Percentiles rank a stretch among this genome's conserved stretches.
Conservation (phyloP, 1,140 invertebrate genomes). For the Solen grandis region DNA sequence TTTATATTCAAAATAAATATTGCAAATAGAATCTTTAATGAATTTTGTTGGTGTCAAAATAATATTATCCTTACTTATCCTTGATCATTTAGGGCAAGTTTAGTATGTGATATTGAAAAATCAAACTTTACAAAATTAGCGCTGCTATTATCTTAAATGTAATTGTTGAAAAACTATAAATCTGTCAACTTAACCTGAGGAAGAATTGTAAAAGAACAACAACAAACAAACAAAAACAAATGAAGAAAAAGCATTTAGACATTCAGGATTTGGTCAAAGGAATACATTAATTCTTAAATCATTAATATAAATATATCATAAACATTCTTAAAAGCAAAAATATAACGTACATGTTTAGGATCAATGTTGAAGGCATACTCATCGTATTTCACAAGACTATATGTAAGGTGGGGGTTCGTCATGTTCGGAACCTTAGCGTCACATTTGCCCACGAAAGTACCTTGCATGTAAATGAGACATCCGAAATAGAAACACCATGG, state of each 20-base stretch:
- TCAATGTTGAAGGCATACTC: conserved; percentile 43
- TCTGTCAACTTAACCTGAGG: no score
- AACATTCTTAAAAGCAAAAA: neutral
- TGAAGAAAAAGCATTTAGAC: neutral
- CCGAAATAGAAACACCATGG: no score
- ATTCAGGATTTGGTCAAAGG: neutral
- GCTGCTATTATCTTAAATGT: no score
- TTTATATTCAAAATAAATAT: neutral
- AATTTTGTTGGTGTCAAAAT: neutral
- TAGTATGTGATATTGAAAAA: no score
- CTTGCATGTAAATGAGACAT: no score
- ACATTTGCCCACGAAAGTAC: conserved; percentile 37
- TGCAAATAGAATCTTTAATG: neutral
- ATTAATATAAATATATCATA: neutral
- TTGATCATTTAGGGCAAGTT: neutral
- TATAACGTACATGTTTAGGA: conserved; percentile 4
- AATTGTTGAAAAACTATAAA: no score
- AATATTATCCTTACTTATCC: neutral
- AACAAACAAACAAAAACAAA: neutral
- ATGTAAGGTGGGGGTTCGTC: conserved; percentile 49
- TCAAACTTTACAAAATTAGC: no score
- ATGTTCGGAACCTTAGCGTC: conserved; percentile 53
- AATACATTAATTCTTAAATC: neutral
- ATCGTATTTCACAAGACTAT: conserved; percentile 41
- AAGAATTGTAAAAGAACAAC: neutral